A percentile compares a stretch with the other conserved stretches of the same genome.
Evolutionary conservation across 2,888 invertebrate species (phyloP).

Genomic region (Sepiola atlantica): DNA sequence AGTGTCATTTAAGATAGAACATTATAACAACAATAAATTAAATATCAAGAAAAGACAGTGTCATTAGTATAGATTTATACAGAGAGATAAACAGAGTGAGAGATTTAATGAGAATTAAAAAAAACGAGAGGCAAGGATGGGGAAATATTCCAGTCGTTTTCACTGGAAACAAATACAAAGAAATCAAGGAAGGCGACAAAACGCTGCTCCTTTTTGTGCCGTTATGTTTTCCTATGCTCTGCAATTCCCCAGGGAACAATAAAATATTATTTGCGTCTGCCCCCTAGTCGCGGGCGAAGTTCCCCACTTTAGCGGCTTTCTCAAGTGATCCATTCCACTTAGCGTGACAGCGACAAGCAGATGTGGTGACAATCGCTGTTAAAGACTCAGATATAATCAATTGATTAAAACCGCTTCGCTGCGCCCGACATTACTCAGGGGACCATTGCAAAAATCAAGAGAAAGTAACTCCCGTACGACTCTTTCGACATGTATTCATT

Average conservation of each 20-base stretch:
- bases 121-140: no score
- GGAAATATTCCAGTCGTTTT: no score
- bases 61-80: no score
- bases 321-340: conserved; percentile 32
- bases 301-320: conserved; percentile 4
- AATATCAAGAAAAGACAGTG: no score
- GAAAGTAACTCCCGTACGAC: not conserved
- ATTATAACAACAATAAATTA: no score
- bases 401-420: not conserved
- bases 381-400: conserved; percentile 21
- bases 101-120: no score
- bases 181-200: not conserved
- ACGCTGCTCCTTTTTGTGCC: not conserved
- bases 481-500: not conserved
- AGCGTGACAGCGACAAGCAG: conserved; percentile 21
- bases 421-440: not conserved
- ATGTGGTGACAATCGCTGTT: conserved; percentile 21
- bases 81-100: no score
- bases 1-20: no score
- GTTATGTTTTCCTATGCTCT: not conserved
- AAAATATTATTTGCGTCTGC: conserved; percentile 32
- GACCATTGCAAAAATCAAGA: not conserved
- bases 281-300: not conserved
- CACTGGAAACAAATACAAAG: no score
- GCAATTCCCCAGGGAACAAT: not conserved